phyloP scores from a whole-genome alignment of 2,888 invertebrate genomes.

The Silvanus unidentatus region DNA sequence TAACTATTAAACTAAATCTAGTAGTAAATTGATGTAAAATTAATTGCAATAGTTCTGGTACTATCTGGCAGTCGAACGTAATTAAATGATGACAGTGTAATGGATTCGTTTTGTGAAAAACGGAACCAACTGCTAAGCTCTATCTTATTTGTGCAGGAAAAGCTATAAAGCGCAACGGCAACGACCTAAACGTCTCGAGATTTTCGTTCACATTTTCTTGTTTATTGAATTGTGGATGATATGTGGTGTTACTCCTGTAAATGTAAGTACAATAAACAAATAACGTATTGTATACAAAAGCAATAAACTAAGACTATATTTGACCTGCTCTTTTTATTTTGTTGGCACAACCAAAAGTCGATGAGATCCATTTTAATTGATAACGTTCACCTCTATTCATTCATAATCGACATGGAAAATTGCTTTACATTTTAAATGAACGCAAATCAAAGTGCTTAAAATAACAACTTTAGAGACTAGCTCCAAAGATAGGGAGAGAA shows the following conservation, averaged over 20 bases:
- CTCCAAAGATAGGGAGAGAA: no score
- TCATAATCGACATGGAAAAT: background rate
- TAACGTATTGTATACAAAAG: constrained; percentile 21
- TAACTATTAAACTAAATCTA: no score
- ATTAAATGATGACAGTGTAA: no score
- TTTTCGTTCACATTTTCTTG: background rate
- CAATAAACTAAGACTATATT: constrained; percentile 30
- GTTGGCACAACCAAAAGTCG: background rate
- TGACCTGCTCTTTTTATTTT: constrained; percentile 11
- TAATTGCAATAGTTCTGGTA: no score
- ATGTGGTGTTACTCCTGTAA: background rate
- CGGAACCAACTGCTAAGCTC: no score
- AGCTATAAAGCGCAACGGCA: background rate
- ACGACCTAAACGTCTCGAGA: background rate
- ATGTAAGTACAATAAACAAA: constrained; percentile 3
- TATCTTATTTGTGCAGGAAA: no score
- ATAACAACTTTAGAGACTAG: no score
- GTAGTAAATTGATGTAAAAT: no score
- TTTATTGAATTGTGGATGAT: background rate
- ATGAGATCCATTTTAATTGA: background rate
- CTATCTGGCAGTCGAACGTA: no score
- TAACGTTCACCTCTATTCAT: background rate
- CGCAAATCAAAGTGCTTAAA: no score
- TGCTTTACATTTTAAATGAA: no score
- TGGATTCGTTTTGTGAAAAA: no score